Conservation (phyloP, 2,797 vertebrate species). For the Hoplostethus atlanticus region DNA sequence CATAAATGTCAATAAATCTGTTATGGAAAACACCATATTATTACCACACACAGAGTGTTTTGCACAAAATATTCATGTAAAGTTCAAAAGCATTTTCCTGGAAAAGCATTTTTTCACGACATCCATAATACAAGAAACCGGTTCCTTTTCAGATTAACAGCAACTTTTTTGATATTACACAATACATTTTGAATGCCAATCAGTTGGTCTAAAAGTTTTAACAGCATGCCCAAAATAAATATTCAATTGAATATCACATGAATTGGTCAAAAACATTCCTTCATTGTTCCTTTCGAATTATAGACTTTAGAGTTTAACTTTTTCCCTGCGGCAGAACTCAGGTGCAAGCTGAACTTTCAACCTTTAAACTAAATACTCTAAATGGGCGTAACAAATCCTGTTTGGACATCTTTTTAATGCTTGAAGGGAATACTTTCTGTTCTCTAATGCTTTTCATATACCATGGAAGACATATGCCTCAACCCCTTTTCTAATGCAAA, state of each 20-base stretch:
- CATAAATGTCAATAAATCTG: slow-evolving; percentile 75
- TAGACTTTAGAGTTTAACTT: background rate
- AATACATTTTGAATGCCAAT: slow-evolving; percentile 24
- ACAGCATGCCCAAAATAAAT: background rate
- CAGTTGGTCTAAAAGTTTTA: background rate
- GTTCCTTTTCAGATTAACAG: slow-evolving; percentile 48
- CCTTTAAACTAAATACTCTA: slow-evolving; percentile 1
- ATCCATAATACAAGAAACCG: slow-evolving; percentile 50
- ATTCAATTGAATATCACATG: background rate
- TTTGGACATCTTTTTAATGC: slow-evolving; percentile 6
- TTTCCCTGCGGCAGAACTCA: slow-evolving; percentile 8
- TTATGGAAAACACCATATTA: slow-evolving; percentile 60
- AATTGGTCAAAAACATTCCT: background rate
- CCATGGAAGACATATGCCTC: background rate
- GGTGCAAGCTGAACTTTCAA: slow-evolving; percentile 5
- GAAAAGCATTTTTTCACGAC: slow-evolving; percentile 38
- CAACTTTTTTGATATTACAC: slow-evolving; percentile 35
- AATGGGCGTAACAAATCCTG: background rate
- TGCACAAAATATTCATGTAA: slow-evolving; percentile 67
- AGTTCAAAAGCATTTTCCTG: slow-evolving; percentile 67
- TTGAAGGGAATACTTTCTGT: slow-evolving; percentile 33
- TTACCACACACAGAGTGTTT: slow-evolving; percentile 72
- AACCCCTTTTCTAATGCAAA: slow-evolving; percentile 16
- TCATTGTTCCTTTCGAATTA: background rate
- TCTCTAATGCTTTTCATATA: slow-evolving; percentile 19